phyloP scores from a whole-genome alignment of 1,140 invertebrate genomes.

The Phymastichus coffea region DNA sequence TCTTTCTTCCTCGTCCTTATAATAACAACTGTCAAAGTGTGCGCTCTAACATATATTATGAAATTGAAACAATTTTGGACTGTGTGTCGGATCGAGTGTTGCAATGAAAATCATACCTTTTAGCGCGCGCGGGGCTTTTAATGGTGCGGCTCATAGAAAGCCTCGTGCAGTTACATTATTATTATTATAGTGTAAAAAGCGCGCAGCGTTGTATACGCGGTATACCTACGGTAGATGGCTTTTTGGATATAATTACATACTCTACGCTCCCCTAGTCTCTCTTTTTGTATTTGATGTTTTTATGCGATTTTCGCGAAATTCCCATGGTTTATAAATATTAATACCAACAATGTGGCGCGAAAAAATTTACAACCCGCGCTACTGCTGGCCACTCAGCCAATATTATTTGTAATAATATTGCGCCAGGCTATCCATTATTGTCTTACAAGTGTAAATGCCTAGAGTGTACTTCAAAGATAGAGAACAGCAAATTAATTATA shows the following conservation, averaged over 20 bases:
- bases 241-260: constrained; percentile 17
- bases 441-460: too few species aligned
- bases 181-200: constrained; percentile 17
- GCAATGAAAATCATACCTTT: constrained; percentile 22
- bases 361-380: too few species aligned
- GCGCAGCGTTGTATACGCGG: background rate
- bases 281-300: background rate
- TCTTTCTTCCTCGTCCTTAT: too few species aligned
- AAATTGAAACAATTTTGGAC: too few species aligned
- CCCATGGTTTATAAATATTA: constrained; percentile 9
- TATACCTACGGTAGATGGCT: background rate
- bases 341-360: background rate
- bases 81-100: background rate
- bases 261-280: background rate
- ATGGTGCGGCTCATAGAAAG: constrained; percentile 21
- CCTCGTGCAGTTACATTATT: constrained; percentile 20
- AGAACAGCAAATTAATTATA: too few species aligned
- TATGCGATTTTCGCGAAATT: constrained; percentile 8
- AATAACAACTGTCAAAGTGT: too few species aligned
- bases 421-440: too few species aligned
- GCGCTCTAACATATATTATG: too few species aligned
- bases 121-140: constrained; percentile 1
- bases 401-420: too few species aligned
- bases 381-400: too few species aligned
- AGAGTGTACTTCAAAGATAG: too few species aligned